A percentile compares a stretch with the other conserved stretches of the same genome.
These are phyloP conservation scores for Eulemur coronatus DNA, from an alignment of 2,797 vertebrate genomes.

Conservation along the genomic window DNA sequence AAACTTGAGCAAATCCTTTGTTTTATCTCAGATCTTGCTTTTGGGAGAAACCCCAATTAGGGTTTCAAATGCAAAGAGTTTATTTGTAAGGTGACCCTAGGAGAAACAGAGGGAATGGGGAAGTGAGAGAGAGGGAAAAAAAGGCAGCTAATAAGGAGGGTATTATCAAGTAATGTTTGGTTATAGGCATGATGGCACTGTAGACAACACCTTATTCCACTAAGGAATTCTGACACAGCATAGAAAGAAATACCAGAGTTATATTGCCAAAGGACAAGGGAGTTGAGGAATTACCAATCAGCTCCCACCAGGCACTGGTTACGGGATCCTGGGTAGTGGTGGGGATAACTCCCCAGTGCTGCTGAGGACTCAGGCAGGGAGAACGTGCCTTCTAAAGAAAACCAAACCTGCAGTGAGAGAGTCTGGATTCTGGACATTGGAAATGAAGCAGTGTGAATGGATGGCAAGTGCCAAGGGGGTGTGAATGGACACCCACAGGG, in stretches of 20 bases:
- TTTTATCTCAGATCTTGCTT: not conserved
- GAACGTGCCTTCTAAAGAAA: not conserved
- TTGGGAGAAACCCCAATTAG: not conserved
- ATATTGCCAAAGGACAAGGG: not conserved
- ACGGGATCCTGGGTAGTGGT: no score
- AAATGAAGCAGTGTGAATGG: not conserved
- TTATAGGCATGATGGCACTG: not conserved
- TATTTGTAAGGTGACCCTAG: not conserved
- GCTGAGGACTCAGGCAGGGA: not conserved
- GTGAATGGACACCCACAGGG: fast-evolving
- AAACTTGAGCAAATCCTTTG: not conserved
- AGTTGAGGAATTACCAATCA: not conserved
- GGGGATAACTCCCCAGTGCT: fast-evolving
- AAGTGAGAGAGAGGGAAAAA: not conserved
- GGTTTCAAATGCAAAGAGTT: not conserved
- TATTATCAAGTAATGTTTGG: not conserved
- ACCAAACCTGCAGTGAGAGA: not conserved
- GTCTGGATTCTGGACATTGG: not conserved
- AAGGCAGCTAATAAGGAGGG: not conserved
- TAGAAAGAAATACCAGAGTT: not conserved
- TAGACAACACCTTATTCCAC: not conserved
- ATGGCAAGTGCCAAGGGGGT: fast-evolving
- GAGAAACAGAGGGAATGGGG: not conserved
- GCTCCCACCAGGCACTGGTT: no score
- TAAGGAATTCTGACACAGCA: not conserved